Percentiles rank a stretch among this genome's conserved stretches.
These are phyloP conservation scores for Pseudomyrmex concolor DNA, from an alignment of 1,140 invertebrate species.

Conservation along the genomic window DNA sequence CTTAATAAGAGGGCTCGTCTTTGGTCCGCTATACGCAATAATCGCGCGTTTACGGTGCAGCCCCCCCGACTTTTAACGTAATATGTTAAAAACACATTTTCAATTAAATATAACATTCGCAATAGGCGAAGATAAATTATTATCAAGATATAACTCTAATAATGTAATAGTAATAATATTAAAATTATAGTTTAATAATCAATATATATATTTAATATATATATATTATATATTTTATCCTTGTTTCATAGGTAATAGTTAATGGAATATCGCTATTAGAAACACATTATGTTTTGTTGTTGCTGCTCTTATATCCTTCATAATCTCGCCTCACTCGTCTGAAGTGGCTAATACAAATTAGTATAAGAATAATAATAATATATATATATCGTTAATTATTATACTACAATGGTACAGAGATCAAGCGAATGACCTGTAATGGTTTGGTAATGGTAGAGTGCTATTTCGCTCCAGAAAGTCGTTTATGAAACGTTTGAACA, in stretches of 20 bases:
- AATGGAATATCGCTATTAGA: slow-evolving; percentile 70
- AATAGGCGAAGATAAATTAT: slow-evolving; percentile 75
- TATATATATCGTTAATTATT: slow-evolving; percentile 72
- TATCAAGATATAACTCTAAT: slow-evolving; percentile 71
- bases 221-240: neutral
- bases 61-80: slow-evolving; percentile 73
- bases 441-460: slow-evolving; percentile 80
- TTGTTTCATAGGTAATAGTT: slow-evolving; percentile 49
- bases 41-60: slow-evolving; percentile 73
- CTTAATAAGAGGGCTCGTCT: slow-evolving; percentile 77
- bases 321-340: slow-evolving; percentile 65
- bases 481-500: slow-evolving; percentile 24
- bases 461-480: slow-evolving; percentile 66
- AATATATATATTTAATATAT: slow-evolving; percentile 17
- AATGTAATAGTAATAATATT: slow-evolving; percentile 73
- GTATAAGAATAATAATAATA: slow-evolving; percentile 77
- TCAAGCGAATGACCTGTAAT: slow-evolving; percentile 81
- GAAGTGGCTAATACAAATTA: slow-evolving; percentile 81
- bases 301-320: slow-evolving; percentile 43
- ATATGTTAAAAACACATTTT: slow-evolving; percentile 74
- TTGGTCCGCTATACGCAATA: slow-evolving; percentile 80
- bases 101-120: slow-evolving; percentile 78
- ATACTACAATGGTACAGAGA: slow-evolving; percentile 83
- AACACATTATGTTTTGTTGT: slow-evolving; percentile 62
- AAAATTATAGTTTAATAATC: slow-evolving; percentile 70